A percentile compares a stretch with the other conserved stretches of the same genome.
Conservation (phyloP, 2,797 vertebrate genomes). For the Sebastes diaconus region DNA sequence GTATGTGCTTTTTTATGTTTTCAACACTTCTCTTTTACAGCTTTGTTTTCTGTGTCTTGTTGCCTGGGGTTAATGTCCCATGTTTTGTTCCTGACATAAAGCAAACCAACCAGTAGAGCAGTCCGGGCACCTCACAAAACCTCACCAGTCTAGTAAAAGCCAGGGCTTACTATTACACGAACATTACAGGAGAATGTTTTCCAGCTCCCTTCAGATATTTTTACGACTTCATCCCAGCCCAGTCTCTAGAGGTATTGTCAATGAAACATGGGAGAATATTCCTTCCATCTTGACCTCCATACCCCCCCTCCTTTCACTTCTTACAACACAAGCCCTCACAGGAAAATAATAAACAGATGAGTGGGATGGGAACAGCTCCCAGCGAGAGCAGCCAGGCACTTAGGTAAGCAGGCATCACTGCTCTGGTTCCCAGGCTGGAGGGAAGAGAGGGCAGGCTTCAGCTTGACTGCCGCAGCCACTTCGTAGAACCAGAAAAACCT, state of each 20-base stretch:
- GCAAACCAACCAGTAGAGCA: slow-evolving; percentile 17
- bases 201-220: slow-evolving; percentile 25
- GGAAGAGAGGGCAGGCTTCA: slow-evolving; percentile 73
- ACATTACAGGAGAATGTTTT: slow-evolving; percentile 27
- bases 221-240: slow-evolving; percentile 37
- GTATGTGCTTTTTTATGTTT: background rate
- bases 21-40: background rate
- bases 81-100: slow-evolving; percentile 27
- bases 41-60: slow-evolving; percentile 21
- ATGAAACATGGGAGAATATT: slow-evolving; percentile 74
- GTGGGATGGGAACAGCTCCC: slow-evolving; percentile 80
- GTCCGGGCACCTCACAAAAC: background rate
- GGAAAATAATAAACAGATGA: slow-evolving; percentile 88
- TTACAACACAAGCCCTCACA: slow-evolving; percentile 82
- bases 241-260: slow-evolving; percentile 64
- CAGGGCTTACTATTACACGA: background rate
- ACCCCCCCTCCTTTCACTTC: slow-evolving; percentile 28
- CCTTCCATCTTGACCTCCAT: slow-evolving; percentile 65
- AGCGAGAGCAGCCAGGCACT: slow-evolving; percentile 74
- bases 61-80: slow-evolving; percentile 22
- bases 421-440: slow-evolving; percentile 81
- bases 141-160: background rate
- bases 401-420: slow-evolving; percentile 62
- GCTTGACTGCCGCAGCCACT: slow-evolving; percentile 73
- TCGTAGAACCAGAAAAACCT: slow-evolving; percentile 81